phyloP scores from a whole-genome alignment of 2,113 vertebrate genomes.

The Atlantisia rogersi region DNA sequence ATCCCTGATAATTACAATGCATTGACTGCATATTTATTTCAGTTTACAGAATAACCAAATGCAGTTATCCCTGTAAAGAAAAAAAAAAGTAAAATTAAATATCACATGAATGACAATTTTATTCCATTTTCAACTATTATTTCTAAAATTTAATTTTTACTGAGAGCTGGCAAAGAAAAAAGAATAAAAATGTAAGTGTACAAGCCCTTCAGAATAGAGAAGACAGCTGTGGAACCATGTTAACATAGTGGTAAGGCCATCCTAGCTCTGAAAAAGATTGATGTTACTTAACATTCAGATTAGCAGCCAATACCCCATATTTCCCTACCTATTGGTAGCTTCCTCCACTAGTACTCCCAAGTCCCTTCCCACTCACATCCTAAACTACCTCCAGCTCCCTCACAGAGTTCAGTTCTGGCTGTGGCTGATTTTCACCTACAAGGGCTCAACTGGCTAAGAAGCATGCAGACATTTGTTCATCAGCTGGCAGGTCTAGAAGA shows the following conservation, averaged over 20 bases:
- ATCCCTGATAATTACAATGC: background rate
- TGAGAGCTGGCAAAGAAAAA: background rate
- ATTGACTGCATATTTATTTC: background rate
- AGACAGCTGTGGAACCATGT: background rate
- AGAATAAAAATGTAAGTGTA: background rate
- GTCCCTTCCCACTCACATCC: background rate
- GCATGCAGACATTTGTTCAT: background rate
- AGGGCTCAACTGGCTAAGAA: background rate
- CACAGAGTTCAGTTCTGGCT: background rate
- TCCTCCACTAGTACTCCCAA: background rate
- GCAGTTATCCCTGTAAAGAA: background rate
- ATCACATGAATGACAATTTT: background rate
- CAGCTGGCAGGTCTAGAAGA: background rate
- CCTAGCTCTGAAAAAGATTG: background rate
- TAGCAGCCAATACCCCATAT: background rate
- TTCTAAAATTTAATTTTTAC: background rate
- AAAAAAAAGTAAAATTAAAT: background rate
- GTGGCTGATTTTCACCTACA: background rate
- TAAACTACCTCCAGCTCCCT: background rate
- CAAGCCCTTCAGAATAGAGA: background rate
- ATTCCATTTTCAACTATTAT: background rate
- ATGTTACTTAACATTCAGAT: background rate
- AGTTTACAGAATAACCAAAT: background rate
- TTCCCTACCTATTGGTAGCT: rapidly evolving
- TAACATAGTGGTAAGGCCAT: background rate